These are phyloP conservation scores for Chydorus sphaericus DNA, from an alignment of 2,888 invertebrate species.

Conservation along the genomic window DNA sequence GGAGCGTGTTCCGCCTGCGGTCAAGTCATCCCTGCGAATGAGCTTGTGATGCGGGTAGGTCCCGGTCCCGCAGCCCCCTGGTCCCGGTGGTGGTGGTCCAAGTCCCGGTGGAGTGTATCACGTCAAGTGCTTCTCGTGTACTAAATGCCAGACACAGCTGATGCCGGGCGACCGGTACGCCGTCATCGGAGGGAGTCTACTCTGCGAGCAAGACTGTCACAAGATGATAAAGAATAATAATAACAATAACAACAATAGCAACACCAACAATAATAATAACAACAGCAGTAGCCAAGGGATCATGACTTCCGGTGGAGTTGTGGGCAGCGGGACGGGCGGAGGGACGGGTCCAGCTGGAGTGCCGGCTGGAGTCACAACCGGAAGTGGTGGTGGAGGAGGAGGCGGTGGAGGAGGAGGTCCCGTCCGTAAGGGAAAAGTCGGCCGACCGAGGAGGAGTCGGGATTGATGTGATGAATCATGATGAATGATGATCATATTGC, in stretches of 20 bases:
- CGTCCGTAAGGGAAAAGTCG: conserved; percentile 77
- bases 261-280: conserved; percentile 5
- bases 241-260: conserved; percentile 14
- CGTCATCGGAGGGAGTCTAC: conserved; percentile 74
- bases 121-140: conserved; percentile 89
- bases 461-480: too few relatives aligned
- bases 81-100: conserved; percentile 34
- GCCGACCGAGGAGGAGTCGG: conserved; percentile 71
- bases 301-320: conserved; percentile 39
- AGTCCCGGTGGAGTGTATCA: conserved; percentile 66
- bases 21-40: conserved; percentile 80
- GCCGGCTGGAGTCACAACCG: conserved; percentile 4
- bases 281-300: conserved; percentile 25
- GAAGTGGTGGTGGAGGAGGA: conserved; percentile 3
- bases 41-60: conserved; percentile 79
- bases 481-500: too few relatives aligned
- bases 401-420: conserved; percentile 11
- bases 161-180: conserved; percentile 87
- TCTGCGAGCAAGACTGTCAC: conserved; percentile 92
- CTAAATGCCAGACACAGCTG: conserved; percentile 77
- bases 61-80: conserved; percentile 33
- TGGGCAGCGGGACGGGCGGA: conserved; percentile 27
- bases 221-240: conserved; percentile 53
- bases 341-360: conserved; percentile 18
- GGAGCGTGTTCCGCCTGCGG: conserved; percentile 85